Evolutionary conservation across 1,140 invertebrate species (phyloP), one percentile per base, ranked within the genome.

Genomic region (Megalopta genalis): DNA sequence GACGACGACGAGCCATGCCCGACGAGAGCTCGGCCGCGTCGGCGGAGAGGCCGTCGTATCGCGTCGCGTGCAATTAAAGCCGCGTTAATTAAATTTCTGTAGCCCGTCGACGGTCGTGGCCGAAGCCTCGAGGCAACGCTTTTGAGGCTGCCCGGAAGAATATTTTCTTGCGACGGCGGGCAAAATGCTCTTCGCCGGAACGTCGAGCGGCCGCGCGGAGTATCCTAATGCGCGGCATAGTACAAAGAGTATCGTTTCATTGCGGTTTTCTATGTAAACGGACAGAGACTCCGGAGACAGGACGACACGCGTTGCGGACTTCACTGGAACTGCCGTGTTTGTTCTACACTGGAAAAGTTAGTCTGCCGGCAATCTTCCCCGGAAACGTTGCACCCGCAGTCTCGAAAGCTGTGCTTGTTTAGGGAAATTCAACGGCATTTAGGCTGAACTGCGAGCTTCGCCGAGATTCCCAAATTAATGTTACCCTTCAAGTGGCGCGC

Each of bases 71-170:
- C 63, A 77, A 71, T 71, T 71, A 64, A 59, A 42, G 12, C 23
- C 32, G 27, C 59, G 67, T 77, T 77, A 77, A 77, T 77, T 77
- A 77, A 71, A 77, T 77, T 71, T 77, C 60, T 59, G 62, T 18
- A 25, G 8, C 25, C 21, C 27, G 21, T 16, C 16, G 0, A 12
- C 32, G 57, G n/a, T 32, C 12, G 10, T 10, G 12, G 42, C 21
- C 54, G 62, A 64, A 49, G 18, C 27, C 46, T 21, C 37, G 37
- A 54, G 25, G 25, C 18, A 21, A 9, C 16, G 18, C 46, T 62
- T 32, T 62, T 49, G 57, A 69, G 21, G 10, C 16, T 8, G 21
- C 16, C 23, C n/a, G n/a, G 49, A 75, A 70, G 59, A 70, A 70
- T 42, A 63, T 52, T 63, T 64, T 27, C 32, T 69, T 18, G 23